Conservation (phyloP, 2,888 invertebrate genomes). For the Tenthredo notha region DNA sequence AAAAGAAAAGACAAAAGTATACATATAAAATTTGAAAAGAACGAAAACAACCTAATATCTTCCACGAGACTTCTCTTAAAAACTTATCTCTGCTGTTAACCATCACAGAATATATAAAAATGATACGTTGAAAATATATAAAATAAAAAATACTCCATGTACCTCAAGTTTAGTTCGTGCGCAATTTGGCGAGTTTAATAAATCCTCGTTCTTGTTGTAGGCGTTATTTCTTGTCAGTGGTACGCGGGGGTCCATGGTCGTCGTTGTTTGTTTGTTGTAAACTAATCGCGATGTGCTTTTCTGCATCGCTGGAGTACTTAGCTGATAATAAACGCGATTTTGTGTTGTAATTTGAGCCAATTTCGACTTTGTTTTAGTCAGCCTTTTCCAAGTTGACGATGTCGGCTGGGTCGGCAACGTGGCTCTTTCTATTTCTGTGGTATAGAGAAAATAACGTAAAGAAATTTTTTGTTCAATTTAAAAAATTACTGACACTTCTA, state of each 20-base stretch:
- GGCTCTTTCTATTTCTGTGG: conserved; percentile 68
- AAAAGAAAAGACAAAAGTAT: neutral
- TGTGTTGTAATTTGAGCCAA: conserved; percentile 66
- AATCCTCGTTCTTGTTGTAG: conserved; percentile 69
- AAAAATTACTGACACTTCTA: neutral
- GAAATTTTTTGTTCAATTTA: neutral
- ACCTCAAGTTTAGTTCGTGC: conserved; percentile 10
- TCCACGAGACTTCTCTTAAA: neutral
- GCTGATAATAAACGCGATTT: conserved; percentile 68
- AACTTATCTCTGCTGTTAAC: neutral
- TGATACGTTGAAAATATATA: conserved; percentile 24
- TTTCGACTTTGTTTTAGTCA: conserved; percentile 65
- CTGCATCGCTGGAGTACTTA: conserved; percentile 72
- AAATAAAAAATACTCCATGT: conserved; percentile 37
- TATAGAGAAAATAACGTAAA: conserved; percentile 52
- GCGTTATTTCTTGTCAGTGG: conserved; percentile 70
- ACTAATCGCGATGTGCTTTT: conserved; percentile 70
- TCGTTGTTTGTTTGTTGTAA: conserved; percentile 67
- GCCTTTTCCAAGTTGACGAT: conserved; percentile 65
- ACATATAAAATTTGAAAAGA: neutral
- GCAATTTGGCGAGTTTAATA: conserved; percentile 51
- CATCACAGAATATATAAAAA: conserved; percentile 24
- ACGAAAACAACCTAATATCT: neutral
- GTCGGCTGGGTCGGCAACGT: conserved; percentile 68
- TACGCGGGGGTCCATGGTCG: conserved; percentile 70